phyloP scores from a whole-genome alignment of 2,797 vertebrate species.

The Steatocranus sp. region DNA sequence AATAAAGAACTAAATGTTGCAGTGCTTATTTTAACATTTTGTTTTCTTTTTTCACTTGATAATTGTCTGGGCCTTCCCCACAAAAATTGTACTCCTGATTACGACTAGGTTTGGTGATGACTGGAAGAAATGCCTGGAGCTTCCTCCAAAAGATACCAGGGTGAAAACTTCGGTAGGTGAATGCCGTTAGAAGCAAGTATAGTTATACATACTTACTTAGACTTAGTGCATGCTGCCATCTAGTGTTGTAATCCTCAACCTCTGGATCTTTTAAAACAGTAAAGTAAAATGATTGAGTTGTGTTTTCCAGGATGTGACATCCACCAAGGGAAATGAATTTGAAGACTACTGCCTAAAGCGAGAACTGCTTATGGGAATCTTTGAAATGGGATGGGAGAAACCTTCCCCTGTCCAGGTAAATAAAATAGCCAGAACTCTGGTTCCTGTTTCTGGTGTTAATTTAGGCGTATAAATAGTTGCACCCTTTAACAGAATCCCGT shows the following conservation, averaged over 20 bases:
- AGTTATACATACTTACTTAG: background rate
- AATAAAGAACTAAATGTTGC: background rate
- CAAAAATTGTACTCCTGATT: background rate
- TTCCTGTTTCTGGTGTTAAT: background rate
- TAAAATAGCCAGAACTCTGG: background rate
- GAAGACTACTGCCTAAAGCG: slow-evolving; percentile 81
- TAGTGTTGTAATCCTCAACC: background rate
- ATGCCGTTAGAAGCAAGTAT: background rate
- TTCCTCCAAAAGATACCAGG: slow-evolving; percentile 72
- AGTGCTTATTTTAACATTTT: background rate
- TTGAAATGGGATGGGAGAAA: slow-evolving; percentile 82
- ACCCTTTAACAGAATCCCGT: background rate
- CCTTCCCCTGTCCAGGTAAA: slow-evolving; percentile 78
- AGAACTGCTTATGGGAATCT: slow-evolving; percentile 79
- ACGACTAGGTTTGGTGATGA: slow-evolving; percentile 70
- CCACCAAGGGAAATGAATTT: slow-evolving; percentile 81
- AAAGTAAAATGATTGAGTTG: background rate
- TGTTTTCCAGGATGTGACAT: slow-evolving; percentile 73
- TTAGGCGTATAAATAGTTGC: background rate
- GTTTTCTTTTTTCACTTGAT: background rate
- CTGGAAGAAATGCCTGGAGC: slow-evolving; percentile 76
- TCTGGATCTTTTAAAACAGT: background rate
- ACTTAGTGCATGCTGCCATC: background rate
- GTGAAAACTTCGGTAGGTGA: slow-evolving; percentile 69
- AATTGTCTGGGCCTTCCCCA: background rate